Evolutionary conservation across 2,113 vertebrate genomes (phyloP).

Genomic region (Megaceryle torquata): DNA sequence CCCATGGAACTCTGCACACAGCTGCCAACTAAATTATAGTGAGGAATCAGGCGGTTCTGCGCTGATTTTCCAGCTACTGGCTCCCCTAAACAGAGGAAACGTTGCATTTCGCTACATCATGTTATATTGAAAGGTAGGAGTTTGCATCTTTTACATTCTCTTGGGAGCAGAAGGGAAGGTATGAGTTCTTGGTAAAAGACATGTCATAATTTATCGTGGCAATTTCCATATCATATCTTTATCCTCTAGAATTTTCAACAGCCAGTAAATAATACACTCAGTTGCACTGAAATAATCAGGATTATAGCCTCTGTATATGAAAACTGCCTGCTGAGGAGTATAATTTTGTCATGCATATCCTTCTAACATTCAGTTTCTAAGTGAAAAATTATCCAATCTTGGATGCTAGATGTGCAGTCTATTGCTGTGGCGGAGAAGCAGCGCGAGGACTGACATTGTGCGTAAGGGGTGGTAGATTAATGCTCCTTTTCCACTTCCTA

Average conservation of each 20-base stretch:
- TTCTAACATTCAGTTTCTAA: background rate
- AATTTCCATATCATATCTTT: slow-evolving; percentile 3
- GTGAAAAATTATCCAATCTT: background rate
- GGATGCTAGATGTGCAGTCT: background rate
- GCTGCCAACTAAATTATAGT: background rate
- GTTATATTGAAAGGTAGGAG: background rate
- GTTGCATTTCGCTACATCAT: background rate
- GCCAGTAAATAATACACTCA: background rate
- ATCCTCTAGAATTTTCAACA: background rate
- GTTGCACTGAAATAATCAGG: background rate
- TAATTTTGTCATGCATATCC: background rate
- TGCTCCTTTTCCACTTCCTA: background rate
- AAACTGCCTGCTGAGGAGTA: background rate
- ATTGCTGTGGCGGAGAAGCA: background rate
- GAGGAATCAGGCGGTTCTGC: background rate
- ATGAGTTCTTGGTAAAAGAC: background rate
- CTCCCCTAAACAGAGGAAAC: background rate
- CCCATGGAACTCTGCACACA: background rate
- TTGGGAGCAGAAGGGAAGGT: background rate
- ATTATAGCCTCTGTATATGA: background rate
- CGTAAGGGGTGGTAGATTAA: background rate
- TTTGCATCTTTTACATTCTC: background rate
- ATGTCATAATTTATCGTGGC: background rate
- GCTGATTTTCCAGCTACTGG: background rate
- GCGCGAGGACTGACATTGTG: background rate